Base-by-base conservation (phyloP, 1,140 invertebrate species). In the Dendroctonus valens region DNA sequence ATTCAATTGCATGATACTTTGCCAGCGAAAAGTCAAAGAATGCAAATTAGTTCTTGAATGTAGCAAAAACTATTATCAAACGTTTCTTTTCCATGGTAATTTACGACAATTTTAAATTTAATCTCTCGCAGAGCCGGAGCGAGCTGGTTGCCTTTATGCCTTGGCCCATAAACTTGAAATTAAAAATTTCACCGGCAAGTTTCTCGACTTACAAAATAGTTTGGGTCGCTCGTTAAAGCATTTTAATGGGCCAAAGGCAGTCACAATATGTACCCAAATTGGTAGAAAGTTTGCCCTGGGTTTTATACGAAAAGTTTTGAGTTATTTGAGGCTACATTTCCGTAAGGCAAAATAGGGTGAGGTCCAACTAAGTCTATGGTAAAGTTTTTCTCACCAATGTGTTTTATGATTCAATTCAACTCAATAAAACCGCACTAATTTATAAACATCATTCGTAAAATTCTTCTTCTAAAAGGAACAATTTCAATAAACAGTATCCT, bases 241-340 rank as follows among this genome's bases (percentile, higher is more conserved):
- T 59, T 65, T 65, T 65, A 65, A 65, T 65, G 39, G 64, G 14
- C 46, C 15, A 41, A 41, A 51, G 48, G 64, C 14, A 65, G 54
- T 65, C 54, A 52, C 64, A 65, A 65, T 65, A 65, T 65, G 64
- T 65, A 59, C 55, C 55, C 54, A 59, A 65, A 65, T 59, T 65
- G 62, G 41, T 12, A 37, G 41, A 65, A 65, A 54, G 55, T 65
- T 57, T 40, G 15, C 52, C 58, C 15, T 12, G 12, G 26, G 12
- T 53, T 63, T 63, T 63, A 63, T 54, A 52, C n/a, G 48, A 38
- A 52, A 63, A 63, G 40, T 63, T 63, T 54, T 38, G 50, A 53
- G 38, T 54, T 63, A 54, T 54, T 52, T 26, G 26, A 26, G 26
- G 26, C 26, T 26, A 26, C 26, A 3, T 26, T 26, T 26, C 26